Conservation (phyloP, 2,888 invertebrate species). For the Chalcosyrphus nemorum region DNA sequence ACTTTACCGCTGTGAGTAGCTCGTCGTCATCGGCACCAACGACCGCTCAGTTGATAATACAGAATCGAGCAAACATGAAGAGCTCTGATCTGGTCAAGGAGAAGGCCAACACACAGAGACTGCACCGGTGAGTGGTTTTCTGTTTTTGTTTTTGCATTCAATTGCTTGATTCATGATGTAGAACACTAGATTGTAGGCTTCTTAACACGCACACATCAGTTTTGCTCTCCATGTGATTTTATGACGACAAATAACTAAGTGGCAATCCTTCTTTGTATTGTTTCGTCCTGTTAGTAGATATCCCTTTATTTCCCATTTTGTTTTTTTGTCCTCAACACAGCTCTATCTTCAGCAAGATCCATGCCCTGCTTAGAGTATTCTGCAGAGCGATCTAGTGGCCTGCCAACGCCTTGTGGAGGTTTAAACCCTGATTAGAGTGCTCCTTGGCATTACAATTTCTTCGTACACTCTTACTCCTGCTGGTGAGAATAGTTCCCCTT, state of each 20-base stretch:
- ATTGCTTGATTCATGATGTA: constrained; percentile 28
- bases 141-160: constrained; percentile 9
- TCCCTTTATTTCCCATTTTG: background rate
- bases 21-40: constrained; percentile 69
- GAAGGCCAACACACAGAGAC: constrained; percentile 77
- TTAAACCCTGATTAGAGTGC: too few relatives aligned
- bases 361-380: too few relatives aligned
- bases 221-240: background rate
- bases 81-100: constrained; percentile 77
- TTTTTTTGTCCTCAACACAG: background rate
- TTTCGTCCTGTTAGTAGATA: background rate
- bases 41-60: constrained; percentile 76
- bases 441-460: too few relatives aligned
- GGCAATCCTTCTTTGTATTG: constrained; percentile 22
- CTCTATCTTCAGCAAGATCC: too few relatives aligned
- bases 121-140: constrained; percentile 77
- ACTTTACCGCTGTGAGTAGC: constrained; percentile 66
- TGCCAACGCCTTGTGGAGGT: too few relatives aligned
- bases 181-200: background rate
- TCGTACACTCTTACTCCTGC: too few relatives aligned
- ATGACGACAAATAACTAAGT: constrained; percentile 32
- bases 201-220: background rate
- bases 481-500: too few relatives aligned
- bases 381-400: too few relatives aligned
- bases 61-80: constrained; percentile 78